Base-by-base conservation (phyloP, 2,113 vertebrate species). In the Chaetura pelagica region DNA sequence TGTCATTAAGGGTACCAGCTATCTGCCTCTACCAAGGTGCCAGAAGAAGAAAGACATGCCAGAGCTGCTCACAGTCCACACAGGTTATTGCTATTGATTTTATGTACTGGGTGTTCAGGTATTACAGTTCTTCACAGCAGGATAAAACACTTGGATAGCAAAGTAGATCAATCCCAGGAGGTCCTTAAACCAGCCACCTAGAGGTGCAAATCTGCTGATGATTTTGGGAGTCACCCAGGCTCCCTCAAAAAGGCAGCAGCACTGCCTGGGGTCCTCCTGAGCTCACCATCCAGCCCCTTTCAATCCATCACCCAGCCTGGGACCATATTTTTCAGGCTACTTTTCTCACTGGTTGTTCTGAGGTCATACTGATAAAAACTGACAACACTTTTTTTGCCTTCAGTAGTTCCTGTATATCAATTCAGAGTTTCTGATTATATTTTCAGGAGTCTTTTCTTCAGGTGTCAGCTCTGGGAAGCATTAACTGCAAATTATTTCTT, bases 1-100 rank as follows among this genome's bases (percentile, higher is more conserved):
- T 46, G 72, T 22, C 14, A 0, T 51, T 29, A 20, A 49, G 34
- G 24, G 71, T 57, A 44, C 61, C 55, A 20, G 75, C 19, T 21
- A 4, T 4, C 74, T 2, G 0, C 61, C 1, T 0, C 38, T 61
- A 66, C 61, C 74, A 52, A 7, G 0, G 5, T 57, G 67, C 61
- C 71, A 29, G 52, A 55, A 57, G 46, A 69, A 34, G 57, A 40
- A 1, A 24, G 64, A 68, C 1, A 3, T 59, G 38, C 86, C 72
- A 55, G 90, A 52, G 78, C 32, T 46, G 46, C 26, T 76, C 77
- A 7, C 29, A 26, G 40, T 51, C 63, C 4, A 0, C 55, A 0
- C 9, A 46, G 71, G 51, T 51, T 54, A 10, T 83, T 63, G 73
- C 58, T 54, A 9, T 17, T 16, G 78, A 22, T 34, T 76, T 83